Evolutionary conservation across 2,888 invertebrate species (phyloP).

Genomic region (Drosophila colorata): DNA sequence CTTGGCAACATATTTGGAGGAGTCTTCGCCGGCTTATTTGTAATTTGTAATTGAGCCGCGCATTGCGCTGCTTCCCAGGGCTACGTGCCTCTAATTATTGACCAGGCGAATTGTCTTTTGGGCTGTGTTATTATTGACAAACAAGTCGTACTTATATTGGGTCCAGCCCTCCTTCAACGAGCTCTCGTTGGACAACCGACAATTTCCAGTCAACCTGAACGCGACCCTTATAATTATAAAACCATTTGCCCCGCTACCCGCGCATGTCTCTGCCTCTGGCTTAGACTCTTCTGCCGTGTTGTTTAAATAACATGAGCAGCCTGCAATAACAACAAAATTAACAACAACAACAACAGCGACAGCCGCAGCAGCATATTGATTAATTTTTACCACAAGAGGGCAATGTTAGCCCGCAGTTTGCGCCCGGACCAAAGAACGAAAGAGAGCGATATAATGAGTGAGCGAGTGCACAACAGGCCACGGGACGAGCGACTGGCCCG

Average conservation of each 20-base stretch:
- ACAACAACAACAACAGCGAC: conserved; percentile 38
- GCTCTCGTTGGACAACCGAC: conserved; percentile 62
- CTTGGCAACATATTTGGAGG: not conserved
- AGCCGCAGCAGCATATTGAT: conserved; percentile 64
- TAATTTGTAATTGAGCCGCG: conserved; percentile 2
- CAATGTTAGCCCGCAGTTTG: conserved; percentile 39
- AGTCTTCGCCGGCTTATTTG: not conserved
- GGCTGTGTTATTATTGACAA: conserved; percentile 51
- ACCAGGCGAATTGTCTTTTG: conserved; percentile 34
- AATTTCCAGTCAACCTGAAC: conserved; percentile 68
- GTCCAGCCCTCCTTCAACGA: conserved; percentile 44
- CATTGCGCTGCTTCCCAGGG: conserved; percentile 26
- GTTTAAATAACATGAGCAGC: conserved; percentile 56
- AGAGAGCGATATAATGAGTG: conserved; percentile 1
- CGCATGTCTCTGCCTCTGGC: not conserved
- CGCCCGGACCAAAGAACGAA: not conserved
- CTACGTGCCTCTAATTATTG: conserved; percentile 34
- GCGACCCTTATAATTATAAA: conserved; percentile 77
- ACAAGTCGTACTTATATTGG: conserved; percentile 54
- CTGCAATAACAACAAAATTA: conserved; percentile 36
- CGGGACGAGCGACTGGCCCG: not conserved
- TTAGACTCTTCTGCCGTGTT: conserved; percentile 31
- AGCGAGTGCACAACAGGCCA: no score
- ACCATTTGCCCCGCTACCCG: conserved; percentile 45
- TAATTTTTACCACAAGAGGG: conserved; percentile 62